Evolutionary conservation across 2,888 invertebrate genomes (phyloP).

Genomic region (Drymonia ruficornis): DNA sequence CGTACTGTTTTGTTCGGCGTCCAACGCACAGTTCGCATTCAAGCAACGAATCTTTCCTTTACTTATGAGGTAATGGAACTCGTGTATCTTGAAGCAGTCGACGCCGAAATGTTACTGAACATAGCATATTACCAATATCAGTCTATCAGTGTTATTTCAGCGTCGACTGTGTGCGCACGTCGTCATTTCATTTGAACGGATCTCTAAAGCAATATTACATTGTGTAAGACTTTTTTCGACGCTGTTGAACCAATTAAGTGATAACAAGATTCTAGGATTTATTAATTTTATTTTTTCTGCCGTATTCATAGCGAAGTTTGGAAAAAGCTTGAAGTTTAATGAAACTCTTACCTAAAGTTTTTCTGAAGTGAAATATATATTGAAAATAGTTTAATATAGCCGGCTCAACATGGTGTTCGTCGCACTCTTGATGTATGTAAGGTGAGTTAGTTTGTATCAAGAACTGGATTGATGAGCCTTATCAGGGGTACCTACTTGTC

Average conservation of each 20-base stretch:
- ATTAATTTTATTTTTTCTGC: background rate
- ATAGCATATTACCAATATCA: conserved; percentile 24
- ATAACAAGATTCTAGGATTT: background rate
- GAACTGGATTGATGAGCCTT: background rate
- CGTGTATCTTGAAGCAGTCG: conserved; percentile 31
- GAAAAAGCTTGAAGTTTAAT: background rate
- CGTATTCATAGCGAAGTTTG: background rate
- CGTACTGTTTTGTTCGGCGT: conserved; percentile 3
- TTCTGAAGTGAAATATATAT: conserved; percentile 2
- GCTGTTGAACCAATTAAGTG: conserved; percentile 18
- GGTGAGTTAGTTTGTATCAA: background rate
- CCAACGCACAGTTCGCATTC: conserved; percentile 16
- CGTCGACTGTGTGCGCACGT: conserved; percentile 56
- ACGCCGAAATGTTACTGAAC: conserved; percentile 31
- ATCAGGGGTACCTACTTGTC: background rate
- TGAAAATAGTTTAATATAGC: conserved; percentile 3
- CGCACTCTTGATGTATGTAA: background rate
- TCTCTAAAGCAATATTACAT: conserved; percentile 11
- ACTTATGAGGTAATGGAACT: conserved; percentile 48
- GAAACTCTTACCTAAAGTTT: background rate
- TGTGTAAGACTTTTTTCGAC: conserved; percentile 18
- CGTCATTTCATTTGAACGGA: conserved; percentile 39
- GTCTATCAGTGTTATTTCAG: conserved; percentile 66
- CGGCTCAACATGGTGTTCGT: background rate
- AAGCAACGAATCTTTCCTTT: background rate